A percentile compares a stretch with the other conserved stretches of the same genome.
These are phyloP conservation scores for Argyra leucocephala DNA, from an alignment of 2,888 invertebrate genomes.

Conservation along the genomic window DNA sequence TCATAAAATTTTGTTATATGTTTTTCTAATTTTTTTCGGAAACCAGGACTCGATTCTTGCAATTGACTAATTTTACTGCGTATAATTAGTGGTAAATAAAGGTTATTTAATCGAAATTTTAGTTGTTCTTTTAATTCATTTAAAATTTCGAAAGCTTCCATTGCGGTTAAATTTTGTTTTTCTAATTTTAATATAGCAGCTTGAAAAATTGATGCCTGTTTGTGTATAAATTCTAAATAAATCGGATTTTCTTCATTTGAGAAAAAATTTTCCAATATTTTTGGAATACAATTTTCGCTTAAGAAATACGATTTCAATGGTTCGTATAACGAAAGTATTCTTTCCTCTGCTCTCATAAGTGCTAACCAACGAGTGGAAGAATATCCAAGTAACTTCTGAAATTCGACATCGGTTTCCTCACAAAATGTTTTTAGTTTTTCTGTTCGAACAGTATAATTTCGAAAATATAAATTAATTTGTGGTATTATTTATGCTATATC, in stretches of 20 bases:
- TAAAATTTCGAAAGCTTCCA: constrained; percentile 17
- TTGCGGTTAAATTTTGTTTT: constrained; percentile 20
- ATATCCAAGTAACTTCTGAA: constrained; percentile 18
- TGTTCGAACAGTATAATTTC: constrained; percentile 15
- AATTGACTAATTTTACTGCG: constrained; percentile 18
- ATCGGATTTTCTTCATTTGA: constrained; percentile 11
- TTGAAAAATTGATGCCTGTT: constrained; percentile 20
- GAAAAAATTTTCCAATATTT: constrained; percentile 12
- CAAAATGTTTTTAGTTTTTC: constrained; percentile 18
- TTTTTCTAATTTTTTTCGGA: constrained; percentile 8
- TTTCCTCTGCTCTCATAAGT: constrained; percentile 16
- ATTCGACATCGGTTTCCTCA: constrained; percentile 17
- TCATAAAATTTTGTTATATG: constrained; percentile 17
- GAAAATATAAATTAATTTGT: constrained; percentile 17
- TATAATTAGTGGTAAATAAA: constrained; percentile 20
- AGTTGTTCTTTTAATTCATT: constrained; percentile 7
- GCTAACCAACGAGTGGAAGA: constrained; percentile 17
- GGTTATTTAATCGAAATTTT: constrained; percentile 18
- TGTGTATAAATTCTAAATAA: constrained; percentile 19
- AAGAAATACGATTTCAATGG: constrained; percentile 17
- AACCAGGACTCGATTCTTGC: constrained; percentile 16
- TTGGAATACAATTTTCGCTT: constrained; percentile 15
- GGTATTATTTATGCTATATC: constrained; percentile 15
- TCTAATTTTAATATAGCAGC: constrained; percentile 20
- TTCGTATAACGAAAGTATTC: constrained; percentile 17